Conservation (phyloP, 2,797 vertebrate species). For the Lemur catta region DNA sequence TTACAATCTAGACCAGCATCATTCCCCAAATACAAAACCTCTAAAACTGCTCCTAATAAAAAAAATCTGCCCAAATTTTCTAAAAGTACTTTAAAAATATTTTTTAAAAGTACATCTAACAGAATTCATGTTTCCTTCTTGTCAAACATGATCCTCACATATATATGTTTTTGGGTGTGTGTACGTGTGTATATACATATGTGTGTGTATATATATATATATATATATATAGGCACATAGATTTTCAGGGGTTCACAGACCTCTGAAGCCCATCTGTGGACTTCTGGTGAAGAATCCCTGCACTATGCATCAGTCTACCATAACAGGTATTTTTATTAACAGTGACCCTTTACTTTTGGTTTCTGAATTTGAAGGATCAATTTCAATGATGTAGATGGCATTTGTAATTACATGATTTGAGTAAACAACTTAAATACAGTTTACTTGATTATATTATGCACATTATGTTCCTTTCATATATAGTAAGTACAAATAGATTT, state of each 20-base stretch:
- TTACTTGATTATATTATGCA: neutral
- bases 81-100: neutral
- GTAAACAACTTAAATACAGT: neutral
- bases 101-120: neutral
- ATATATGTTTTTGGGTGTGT: neutral
- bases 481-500: neutral
- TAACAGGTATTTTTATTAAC: neutral
- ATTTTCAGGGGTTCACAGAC: neutral
- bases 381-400: neutral
- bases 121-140: neutral
- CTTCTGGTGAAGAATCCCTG: neutral
- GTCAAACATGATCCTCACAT: neutral
- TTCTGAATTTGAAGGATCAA: conserved; percentile 20
- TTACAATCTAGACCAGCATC: neutral
- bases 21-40: neutral
- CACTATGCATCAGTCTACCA: neutral
- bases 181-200: neutral
- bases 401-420: neutral
- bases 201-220: neutral
- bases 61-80: neutral
- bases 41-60: neutral
- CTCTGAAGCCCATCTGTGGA: neutral
- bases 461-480: neutral
- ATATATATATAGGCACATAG: neutral
- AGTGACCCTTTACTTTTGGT: neutral